These are phyloP conservation scores for Apotomis capreana DNA, from an alignment of 2,888 invertebrate species.

Conservation along the genomic window DNA sequence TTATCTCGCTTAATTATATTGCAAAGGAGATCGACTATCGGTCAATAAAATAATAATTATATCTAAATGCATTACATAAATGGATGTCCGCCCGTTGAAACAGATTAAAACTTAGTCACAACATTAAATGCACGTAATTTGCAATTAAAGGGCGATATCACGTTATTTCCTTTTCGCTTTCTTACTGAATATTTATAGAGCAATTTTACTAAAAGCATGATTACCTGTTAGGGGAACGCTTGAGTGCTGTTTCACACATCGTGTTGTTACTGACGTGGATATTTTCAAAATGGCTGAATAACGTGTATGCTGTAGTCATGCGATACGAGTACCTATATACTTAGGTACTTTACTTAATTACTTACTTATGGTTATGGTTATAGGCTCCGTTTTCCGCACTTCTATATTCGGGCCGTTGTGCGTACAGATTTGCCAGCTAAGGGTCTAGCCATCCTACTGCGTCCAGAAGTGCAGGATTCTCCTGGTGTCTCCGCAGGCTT, in stretches of 20 bases:
- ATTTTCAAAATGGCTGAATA: conserved; percentile 9
- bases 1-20: neutral
- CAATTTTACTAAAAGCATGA: conserved; percentile 81
- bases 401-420: no score
- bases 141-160: conserved; percentile 74
- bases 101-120: conserved; percentile 40
- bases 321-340: neutral
- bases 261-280: conserved; percentile 26
- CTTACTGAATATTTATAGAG: conserved; percentile 79
- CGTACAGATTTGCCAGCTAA: no score
- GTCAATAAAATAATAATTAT: conserved; percentile 17
- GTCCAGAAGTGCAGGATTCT: no score
- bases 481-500: no score
- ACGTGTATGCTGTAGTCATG: neutral
- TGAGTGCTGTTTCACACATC: conserved; percentile 51
- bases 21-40: neutral
- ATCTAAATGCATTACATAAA: conserved; percentile 46
- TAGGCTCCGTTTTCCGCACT: no score
- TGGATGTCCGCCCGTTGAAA: conserved; percentile 45
- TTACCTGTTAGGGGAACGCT: conserved; percentile 60
- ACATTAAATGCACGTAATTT: conserved; percentile 67
- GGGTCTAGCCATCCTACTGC: no score
- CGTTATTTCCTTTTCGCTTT: conserved; percentile 71
- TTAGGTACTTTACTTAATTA: no score
- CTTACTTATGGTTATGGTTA: no score